These are phyloP conservation scores for Urocyon cinereoargenteus DNA, from an alignment of 2,797 vertebrate species.

Conservation along the genomic window DNA sequence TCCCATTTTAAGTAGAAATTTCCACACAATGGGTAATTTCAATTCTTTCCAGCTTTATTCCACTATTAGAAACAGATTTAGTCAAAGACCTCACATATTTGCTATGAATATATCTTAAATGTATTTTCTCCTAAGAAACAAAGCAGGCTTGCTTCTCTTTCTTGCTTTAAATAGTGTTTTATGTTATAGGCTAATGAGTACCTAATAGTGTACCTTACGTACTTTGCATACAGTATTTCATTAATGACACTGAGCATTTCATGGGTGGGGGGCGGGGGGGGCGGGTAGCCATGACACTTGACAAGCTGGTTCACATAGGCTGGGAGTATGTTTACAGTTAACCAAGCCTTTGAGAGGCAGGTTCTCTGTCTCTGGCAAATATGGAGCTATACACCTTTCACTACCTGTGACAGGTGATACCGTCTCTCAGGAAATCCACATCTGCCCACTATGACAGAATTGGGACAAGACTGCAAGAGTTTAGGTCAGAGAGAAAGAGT, in stretches of 20 bases:
- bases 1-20: conserved; percentile 71
- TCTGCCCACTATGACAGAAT: background rate
- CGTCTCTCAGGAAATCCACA: conserved; percentile 80
- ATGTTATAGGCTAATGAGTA: conserved; percentile 85
- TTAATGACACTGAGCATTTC: conserved; percentile 81
- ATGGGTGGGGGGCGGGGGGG: conserved; percentile 70
- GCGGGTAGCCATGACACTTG: conserved; percentile 79
- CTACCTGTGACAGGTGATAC: conserved; percentile 69
- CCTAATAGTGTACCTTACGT: conserved; percentile 83
- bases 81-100: conserved; percentile 75
- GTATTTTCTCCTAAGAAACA: conserved; percentile 81
- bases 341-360: conserved; percentile 80
- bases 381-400: conserved; percentile 79
- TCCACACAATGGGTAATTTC: conserved; percentile 59
- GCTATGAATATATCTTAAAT: conserved; percentile 80
- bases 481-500: conserved; percentile 46
- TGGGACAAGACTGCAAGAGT: background rate
- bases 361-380: conserved; percentile 83
- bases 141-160: conserved; percentile 71
- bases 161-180: conserved; percentile 85
- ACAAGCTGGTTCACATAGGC: conserved; percentile 81
- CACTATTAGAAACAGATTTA: conserved; percentile 80
- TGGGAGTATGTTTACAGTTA: conserved; percentile 83
- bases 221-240: conserved; percentile 83
- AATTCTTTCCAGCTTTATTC: conserved; percentile 62